Evolutionary conservation across 1,140 invertebrate species (phyloP), one percentile per base, ranked within the genome.

Genomic region (Alviniconcha marisindica): DNA sequence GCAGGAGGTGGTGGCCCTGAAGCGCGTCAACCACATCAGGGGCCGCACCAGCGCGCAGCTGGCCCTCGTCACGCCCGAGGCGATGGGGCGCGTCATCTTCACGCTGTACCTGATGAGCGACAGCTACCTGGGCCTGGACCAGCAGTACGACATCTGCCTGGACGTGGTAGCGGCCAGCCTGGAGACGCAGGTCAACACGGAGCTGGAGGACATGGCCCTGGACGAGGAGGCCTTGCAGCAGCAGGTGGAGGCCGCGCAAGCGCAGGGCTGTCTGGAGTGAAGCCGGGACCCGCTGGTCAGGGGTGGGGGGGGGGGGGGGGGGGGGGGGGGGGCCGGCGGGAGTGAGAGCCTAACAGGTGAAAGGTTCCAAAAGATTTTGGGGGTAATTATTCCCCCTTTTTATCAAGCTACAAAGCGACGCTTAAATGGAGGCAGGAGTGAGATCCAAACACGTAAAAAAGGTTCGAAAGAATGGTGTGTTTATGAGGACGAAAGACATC

Each of bases 71-170:
- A 95, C 95, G 10, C 96, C 96, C 66, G 89, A 93, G 21, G 92
- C 84, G 38, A 87, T 90, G 88, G 96, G 97, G 40, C 94, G 95
- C 18, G 94, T 95, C 24, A 95, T 96, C 73, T 95, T 97, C 85
- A 97, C 96, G 0, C 88, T 99, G 24, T 99, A 97, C 90, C 91
- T 99, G 18, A 95, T 99, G 94, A 98, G 97, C 79, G 98, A 99
- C 93, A 96, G 96, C 77, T 99, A 99, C 90, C 94, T 99, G 40
- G 98, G 98, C 33, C 94, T 99, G 15, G 99, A 99, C 94, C 98
- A 99, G 90, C 97, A 99, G 91, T 99, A 97, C 89, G 93, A 94
- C 86, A 79, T 95, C 40, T 91, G 90, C 83, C 82, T 93, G 48
- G 90, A 93, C 33, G 90, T 93, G 4, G 85, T 88, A 33, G 86